These are phyloP conservation scores for Branchellion lobata DNA, from an alignment of 2,888 invertebrate genomes.

Conservation along the genomic window DNA sequence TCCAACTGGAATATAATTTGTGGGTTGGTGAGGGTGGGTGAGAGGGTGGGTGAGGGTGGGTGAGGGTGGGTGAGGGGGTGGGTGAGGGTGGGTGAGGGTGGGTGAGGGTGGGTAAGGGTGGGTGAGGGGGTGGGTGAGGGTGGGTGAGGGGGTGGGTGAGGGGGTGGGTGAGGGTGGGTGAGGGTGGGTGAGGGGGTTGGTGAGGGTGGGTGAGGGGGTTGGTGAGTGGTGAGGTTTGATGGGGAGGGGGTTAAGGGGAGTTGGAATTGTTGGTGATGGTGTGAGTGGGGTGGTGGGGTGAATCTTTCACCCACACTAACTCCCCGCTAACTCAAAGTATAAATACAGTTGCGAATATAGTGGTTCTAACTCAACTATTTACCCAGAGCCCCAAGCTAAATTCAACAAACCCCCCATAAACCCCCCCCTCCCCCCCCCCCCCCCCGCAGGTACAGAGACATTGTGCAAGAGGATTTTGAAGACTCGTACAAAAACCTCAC, in stretches of 20 bases:
- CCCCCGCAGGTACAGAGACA: slow-evolving; percentile 55
- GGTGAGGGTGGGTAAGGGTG: too few species aligned
- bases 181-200: background rate
- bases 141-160: background rate
- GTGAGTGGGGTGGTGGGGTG: background rate
- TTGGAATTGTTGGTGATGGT: background rate
- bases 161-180: background rate
- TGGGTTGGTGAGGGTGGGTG: background rate
- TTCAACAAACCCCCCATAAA: background rate
- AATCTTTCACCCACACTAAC: background rate
- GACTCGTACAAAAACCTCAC: slow-evolving; percentile 64
- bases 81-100: too few species aligned
- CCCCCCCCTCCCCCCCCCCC: too few species aligned
- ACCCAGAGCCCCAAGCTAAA: too few species aligned
- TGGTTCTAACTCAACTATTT: too few species aligned
- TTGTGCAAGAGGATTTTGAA: slow-evolving; percentile 60
- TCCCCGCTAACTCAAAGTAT: too few species aligned
- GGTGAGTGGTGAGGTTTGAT: background rate
- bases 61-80: too few species aligned
- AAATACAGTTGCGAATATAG: too few species aligned
- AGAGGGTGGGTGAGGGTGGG: too few species aligned
- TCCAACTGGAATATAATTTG: slow-evolving; percentile 55
- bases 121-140: background rate
- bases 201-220: background rate
- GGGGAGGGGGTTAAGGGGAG: background rate